A percentile compares a stretch with the other conserved stretches of the same genome.
Evolutionary conservation across 2,113 vertebrate species (phyloP).

Genomic region (Halichoerus grypus): DNA sequence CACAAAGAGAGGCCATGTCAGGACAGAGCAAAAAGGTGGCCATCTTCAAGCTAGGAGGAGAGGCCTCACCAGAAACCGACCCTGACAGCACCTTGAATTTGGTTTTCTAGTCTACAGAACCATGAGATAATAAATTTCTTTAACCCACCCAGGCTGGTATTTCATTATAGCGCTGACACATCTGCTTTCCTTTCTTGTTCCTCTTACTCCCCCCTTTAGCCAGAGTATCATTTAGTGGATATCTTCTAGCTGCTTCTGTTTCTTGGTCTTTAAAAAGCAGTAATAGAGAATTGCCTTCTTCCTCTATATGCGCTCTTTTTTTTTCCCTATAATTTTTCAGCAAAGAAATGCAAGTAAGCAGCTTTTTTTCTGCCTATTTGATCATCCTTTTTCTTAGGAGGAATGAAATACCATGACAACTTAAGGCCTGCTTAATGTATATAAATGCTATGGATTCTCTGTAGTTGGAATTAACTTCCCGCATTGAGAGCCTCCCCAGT

Average conservation of each 20-base stretch:
- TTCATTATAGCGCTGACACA: not conserved
- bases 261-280: not conserved
- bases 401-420: not conserved
- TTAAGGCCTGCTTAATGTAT: not conserved
- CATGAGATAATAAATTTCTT: not conserved
- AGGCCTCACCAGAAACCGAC: not conserved
- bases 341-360: not conserved
- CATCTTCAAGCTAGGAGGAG: not conserved
- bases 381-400: not conserved
- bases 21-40: not conserved
- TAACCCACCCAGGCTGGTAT: not conserved
- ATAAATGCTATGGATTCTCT: not conserved
- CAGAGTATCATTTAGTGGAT: not conserved
- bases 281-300: not conserved
- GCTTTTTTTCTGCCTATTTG: not conserved
- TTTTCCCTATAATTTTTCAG: not conserved
- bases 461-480: not conserved
- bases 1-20: not conserved
- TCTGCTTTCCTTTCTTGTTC: not conserved
- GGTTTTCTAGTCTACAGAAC: not conserved
- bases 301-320: not conserved
- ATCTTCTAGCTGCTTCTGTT: not conserved
- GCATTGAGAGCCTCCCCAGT: not conserved
- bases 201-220: not conserved
- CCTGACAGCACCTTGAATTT: not conserved